Base-by-base conservation (phyloP, 2,797 vertebrate species). In the Anguilla anguilla region DNA sequence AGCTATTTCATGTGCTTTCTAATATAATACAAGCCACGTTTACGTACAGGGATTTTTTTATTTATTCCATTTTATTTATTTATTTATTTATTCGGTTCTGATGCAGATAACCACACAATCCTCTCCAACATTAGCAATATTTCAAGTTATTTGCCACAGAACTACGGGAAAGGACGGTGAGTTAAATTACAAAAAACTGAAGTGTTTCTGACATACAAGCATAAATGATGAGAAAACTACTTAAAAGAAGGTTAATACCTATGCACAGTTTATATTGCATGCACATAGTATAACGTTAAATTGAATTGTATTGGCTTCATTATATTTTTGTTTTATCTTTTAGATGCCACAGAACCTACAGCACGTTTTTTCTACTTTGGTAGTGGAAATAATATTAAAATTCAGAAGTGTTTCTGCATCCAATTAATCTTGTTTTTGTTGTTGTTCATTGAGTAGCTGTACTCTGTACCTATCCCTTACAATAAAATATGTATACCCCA, bases 241-340 rank as follows among this genome's bases (percentile, higher is more conserved):
- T 81, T 49, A 81, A 81, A 46, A 81, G 77, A 81, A 22, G 74
- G 35, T 77, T 77, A 77, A 77, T 43, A 77, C 74, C 74, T 46
- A 81, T 81, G 43, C 77, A 51, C 39, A 49, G 17, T 49, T 49
- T 49, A 81, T 49, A 81, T 81, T 81, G 77, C 77, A 46, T 49
- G 46, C 39, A 51, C 43, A 81, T 9, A 49, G 22, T 51, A 25
- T 22, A 81, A n/a, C 6, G 19, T 49, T 81, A 81, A 81, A 81
- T 81, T n/a, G 39, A 49, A 51, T 51, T 81, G 49, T 11, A 81
- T 81, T 81, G 39, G 11, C 77, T 49, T 77, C 31, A 77, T 43
- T 51, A 25, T 51, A 25, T 81, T 39, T 39, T 74, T 31, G 13
- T 43, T 46, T 49, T 64, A 31, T 25, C n/a, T n/a, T 46, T 25